Evolutionary conservation across 2,797 vertebrate genomes (phyloP).

Genomic region (Phrynocephalus vlangalii): DNA sequence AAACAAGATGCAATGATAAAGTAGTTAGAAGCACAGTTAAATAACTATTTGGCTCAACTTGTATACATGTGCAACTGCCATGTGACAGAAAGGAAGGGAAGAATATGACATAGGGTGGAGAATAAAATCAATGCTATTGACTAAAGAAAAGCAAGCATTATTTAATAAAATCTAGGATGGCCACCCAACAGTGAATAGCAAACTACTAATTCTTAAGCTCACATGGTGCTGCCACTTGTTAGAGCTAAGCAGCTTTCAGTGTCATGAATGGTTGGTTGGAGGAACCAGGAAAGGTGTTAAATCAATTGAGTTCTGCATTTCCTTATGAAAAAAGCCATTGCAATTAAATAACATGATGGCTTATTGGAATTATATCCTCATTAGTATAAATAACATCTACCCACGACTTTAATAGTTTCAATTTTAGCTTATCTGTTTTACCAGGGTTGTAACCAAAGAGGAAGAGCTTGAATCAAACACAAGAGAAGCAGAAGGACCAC

Average conservation of each 20-base stretch:
- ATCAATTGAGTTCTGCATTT: not conserved
- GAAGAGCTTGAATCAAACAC: too few relatives aligned
- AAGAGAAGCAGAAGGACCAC: too few relatives aligned
- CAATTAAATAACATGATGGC: not conserved
- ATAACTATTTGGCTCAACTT: not conserved
- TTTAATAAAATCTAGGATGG: not conserved
- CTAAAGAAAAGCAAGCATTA: not conserved
- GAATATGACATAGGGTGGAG: not conserved
- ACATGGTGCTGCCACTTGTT: not conserved
- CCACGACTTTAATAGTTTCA: too few relatives aligned
- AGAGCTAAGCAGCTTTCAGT: not conserved
- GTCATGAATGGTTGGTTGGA: not conserved
- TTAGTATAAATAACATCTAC: too few relatives aligned
- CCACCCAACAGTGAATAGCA: too few relatives aligned
- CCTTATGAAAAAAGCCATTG: not conserved
- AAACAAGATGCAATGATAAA: slow-evolving; percentile 2
- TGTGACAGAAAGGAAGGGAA: not conserved
- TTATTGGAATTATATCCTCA: too few relatives aligned
- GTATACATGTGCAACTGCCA: not conserved
- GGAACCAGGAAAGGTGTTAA: not conserved
- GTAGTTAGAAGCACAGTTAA: not conserved
- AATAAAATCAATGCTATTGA: not conserved
- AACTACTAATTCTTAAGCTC: not conserved
- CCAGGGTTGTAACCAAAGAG: too few relatives aligned
- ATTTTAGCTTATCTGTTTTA: too few relatives aligned